Conservation (phyloP, 92 coral and sea anemone genomes). For the Muricea muricata region DNA sequence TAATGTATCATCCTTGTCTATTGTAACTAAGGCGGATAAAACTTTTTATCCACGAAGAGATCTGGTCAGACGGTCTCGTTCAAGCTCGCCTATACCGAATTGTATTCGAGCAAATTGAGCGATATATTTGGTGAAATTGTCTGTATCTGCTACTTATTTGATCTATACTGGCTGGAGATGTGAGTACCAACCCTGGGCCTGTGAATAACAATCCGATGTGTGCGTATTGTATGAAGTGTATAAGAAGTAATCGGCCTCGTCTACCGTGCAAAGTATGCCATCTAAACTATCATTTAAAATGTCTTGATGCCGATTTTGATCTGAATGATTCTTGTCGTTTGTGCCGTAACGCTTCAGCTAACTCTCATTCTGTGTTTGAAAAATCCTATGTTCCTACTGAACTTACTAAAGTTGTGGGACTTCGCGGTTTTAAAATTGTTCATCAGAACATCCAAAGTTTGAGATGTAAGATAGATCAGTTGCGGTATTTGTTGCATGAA, state of each 20-base stretch:
- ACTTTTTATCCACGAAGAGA: neutral
- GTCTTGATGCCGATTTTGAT: slow-evolving; percentile 43
- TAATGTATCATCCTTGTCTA: no score
- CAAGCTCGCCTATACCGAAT: neutral
- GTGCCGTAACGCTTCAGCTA: neutral
- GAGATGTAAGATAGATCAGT: slow-evolving; percentile 1
- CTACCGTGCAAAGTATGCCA: slow-evolving; percentile 28
- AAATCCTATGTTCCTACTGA: slow-evolving; percentile 4
- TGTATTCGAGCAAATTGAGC: no score
- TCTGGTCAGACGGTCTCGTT: neutral
- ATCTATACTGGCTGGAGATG: slow-evolving; percentile 1
- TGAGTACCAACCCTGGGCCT: neutral
- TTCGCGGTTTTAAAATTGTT: slow-evolving; percentile 33
- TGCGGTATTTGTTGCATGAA: slow-evolving; percentile 3
- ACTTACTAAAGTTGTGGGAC: slow-evolving; percentile 42
- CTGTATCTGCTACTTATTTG: neutral
- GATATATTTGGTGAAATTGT: neutral
- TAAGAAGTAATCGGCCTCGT: slow-evolving; percentile 35
- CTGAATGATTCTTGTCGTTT: neutral
- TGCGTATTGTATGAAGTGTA: slow-evolving; percentile 29
- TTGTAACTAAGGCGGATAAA: neutral
- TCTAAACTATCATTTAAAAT: slow-evolving; percentile 29
- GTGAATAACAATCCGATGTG: neutral
- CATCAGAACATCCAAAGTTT: slow-evolving; percentile 19
- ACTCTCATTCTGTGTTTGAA: neutral